These are phyloP conservation scores for Drosophila tanythrix DNA, from an alignment of 2,888 invertebrate species.

Conservation along the genomic window DNA sequence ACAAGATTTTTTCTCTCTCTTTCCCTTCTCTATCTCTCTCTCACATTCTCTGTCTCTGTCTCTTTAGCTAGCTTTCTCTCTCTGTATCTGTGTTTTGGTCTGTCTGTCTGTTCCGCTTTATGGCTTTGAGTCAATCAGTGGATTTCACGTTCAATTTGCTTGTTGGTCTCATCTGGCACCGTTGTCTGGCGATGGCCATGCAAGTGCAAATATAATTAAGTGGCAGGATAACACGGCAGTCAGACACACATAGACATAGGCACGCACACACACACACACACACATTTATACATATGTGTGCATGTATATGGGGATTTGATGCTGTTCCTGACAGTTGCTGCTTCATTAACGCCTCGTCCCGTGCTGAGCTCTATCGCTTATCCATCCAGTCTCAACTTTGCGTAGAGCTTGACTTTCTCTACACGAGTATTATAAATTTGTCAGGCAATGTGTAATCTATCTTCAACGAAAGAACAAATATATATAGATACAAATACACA, in stretches of 20 bases:
- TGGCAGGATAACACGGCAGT: constrained; percentile 50
- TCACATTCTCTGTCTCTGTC: neutral
- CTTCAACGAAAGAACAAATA: too few relatives aligned
- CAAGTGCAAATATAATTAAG: constrained; percentile 73
- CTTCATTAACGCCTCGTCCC: constrained; percentile 54
- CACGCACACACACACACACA: neutral
- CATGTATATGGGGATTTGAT: constrained; percentile 13
- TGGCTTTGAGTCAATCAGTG: constrained; percentile 60
- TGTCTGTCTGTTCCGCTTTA: constrained; percentile 8
- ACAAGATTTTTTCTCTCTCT: neutral
- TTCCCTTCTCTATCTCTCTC: neutral
- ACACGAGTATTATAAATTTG: neutral
- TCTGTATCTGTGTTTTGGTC: neutral
- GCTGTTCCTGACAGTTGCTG: constrained; percentile 53
- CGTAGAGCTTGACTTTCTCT: constrained; percentile 36
- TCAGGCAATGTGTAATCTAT: neutral
- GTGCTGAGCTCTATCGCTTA: neutral
- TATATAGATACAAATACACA: neutral
- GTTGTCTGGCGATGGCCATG: constrained; percentile 48
- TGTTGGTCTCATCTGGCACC: constrained; percentile 52
- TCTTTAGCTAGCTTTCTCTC: neutral
- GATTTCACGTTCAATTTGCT: constrained; percentile 75
- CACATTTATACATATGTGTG: neutral
- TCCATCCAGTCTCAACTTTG: constrained; percentile 45
- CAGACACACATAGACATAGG: constrained; percentile 30